phyloP scores from a whole-genome alignment of 2,113 vertebrate genomes.

The Sterna hirundo region DNA sequence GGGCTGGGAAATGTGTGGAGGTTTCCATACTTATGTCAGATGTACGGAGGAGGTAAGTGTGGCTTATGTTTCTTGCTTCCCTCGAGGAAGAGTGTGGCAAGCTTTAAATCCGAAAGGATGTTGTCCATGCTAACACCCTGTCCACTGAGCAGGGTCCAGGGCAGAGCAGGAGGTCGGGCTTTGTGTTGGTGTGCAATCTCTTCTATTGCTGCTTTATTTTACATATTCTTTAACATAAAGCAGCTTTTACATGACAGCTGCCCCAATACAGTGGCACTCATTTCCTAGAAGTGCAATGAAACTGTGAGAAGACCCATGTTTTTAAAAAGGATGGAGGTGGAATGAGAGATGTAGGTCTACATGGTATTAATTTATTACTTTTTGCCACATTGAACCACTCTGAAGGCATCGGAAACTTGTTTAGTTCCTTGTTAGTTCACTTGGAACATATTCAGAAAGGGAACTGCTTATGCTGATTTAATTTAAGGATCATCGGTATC shows the following conservation, averaged over 20 bases:
- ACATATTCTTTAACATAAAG: neutral
- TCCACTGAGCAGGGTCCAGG: neutral
- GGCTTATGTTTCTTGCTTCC: neutral
- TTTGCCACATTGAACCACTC: neutral
- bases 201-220: neutral
- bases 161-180: neutral
- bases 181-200: neutral
- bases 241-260: neutral
- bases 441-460: neutral
- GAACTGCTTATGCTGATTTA: neutral
- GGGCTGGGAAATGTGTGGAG: conserved; percentile 96
- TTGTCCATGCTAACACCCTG: neutral
- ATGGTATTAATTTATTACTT: neutral
- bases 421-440: neutral
- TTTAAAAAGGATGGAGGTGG: neutral
- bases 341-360: neutral
- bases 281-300: neutral
- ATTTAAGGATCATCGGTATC: neutral
- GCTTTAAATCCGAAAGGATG: neutral
- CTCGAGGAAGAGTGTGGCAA: neutral
- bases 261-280: fast-evolving
- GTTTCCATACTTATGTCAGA: conserved; percentile 95
- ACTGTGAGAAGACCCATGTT: neutral
- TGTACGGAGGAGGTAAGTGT: conserved; percentile 93
- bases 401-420: neutral